phyloP scores from a whole-genome alignment of 2,888 invertebrate genomes.

The Rhorus exstirpatorius region DNA sequence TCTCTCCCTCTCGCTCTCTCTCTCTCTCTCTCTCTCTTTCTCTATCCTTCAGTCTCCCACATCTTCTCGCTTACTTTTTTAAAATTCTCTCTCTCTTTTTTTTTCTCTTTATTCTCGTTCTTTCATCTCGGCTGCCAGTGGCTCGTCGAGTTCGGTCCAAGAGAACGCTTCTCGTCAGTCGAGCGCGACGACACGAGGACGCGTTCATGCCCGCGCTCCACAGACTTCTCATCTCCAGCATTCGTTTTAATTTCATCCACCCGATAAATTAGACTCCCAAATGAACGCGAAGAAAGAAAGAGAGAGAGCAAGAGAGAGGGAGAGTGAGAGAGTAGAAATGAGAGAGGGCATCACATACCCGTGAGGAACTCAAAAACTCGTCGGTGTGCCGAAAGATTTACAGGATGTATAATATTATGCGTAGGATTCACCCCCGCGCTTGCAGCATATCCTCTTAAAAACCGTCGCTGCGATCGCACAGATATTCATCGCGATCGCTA shows the following conservation, averaged over 20 bases:
- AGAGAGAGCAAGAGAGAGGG: slow-evolving; percentile 41
- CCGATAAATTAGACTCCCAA: slow-evolving; percentile 84
- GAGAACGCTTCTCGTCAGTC: slow-evolving; percentile 42
- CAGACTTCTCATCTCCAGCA: slow-evolving; percentile 68
- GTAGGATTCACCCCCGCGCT: slow-evolving; percentile 19
- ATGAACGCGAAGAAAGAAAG: slow-evolving; percentile 74
- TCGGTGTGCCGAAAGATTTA: slow-evolving; percentile 49
- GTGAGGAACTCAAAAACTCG: slow-evolving; percentile 68
- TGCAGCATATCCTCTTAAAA: too few species aligned
- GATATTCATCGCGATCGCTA: too few species aligned
- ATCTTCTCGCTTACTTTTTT: slow-evolving; percentile 67
- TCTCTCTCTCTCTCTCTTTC: slow-evolving; percentile 69
- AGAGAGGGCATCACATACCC: slow-evolving; percentile 48
- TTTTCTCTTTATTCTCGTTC: slow-evolving; percentile 30
- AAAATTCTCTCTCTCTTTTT: slow-evolving; percentile 62
- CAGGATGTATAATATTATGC: slow-evolving; percentile 59
- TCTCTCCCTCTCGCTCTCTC: slow-evolving; percentile 60
- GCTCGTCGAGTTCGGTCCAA: slow-evolving; percentile 31
- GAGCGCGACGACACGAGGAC: slow-evolving; percentile 56
- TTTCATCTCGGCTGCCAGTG: slow-evolving; percentile 31
- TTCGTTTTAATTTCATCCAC: slow-evolving; percentile 82
- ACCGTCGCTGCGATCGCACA: too few species aligned
- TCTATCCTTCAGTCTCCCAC: slow-evolving; percentile 40
- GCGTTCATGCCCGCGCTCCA: slow-evolving; percentile 35
- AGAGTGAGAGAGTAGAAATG: slow-evolving; percentile 36